Base-by-base conservation (phyloP, 2,113 vertebrate species). In the Cromileptes altivelis region DNA sequence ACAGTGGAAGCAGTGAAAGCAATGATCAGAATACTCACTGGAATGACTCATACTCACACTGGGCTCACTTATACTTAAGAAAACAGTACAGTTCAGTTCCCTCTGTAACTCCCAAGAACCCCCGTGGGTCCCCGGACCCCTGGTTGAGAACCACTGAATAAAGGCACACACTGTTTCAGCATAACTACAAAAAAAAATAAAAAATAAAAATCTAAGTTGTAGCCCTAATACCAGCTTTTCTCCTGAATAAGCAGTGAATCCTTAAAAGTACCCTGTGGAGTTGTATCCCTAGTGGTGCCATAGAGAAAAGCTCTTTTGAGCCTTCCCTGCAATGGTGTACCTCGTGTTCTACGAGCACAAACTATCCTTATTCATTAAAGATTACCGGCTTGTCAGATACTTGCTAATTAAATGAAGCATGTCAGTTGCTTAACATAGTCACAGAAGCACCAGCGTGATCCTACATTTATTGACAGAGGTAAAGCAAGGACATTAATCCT, bases 401-500 rank as follows among this genome's bases (percentile, higher is more conserved):
- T 67, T 74, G 25, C 58, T 69, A 62, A 73, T 76, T 70, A 49
- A 63, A 76, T 77, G 7, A 82, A 60, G 49, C 37, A 37, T 67
- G 72, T 80, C 58, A 74, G 40, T 30, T 61, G 42, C 25, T 65
- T 67, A 30, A 23, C 3, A 6, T 56, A 27, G 57, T 55, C 40
- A 55, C 58, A 87, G 56, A 42, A 19, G 21, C 45, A 74, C 21
- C 49, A 64, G 49, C 14, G 5, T 57, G 30, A 76, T 69, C 37
- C 25, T 23, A 63, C 50, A 49, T 61, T 37, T 56, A 82, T 47
- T 42, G 74, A 88, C 57, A 61, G 75, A 62, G 64, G 56, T 73
- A 80, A 90, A 69, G 49, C 53, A 74, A 86, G 87, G 80, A 82
- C 87, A 82, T 88, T 84, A 52, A 78, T 88, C 87, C 58, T 84